Base-by-base conservation (phyloP, 2,888 invertebrate species). In the Xestia c-nigrum region DNA sequence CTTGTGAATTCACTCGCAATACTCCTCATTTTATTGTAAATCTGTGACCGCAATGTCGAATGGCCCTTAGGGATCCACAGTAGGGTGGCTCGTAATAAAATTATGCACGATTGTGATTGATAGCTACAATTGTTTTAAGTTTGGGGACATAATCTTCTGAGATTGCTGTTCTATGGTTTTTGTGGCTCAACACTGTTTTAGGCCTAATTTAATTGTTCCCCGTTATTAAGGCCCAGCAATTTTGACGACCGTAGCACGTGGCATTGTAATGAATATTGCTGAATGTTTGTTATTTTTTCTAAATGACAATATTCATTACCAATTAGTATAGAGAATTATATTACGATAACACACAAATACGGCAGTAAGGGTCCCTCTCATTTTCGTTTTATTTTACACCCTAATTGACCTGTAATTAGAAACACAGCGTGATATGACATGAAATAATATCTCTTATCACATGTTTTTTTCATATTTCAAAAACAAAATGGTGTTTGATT, bases 41-140 rank as follows among this genome's bases (percentile, higher is more conserved):
- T 93, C 93, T 93, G 93, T 92, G 93, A 93, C 92, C 92, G 90
- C 91, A 92, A 89, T 92, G 91, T 91, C 89, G 89, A 91, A 89
- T 85, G 85, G 86, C 81, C 85, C 84, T 88, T 83, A 87, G 86
- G 86, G 88, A 77, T 85, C 85, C 85, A 81, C 86, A 76, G 76
- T 81, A 86, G 84, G 85, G 85, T 74, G 78, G 80, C 77, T 75
- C 72, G 81, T 90, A 90, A 91, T 90, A 90, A 89, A 89, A 90
- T 90, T 88, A 87, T 87, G 77, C 87, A 83, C 82, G 83, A 89
- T 89, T 87, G 88, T 86, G 88, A 85, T 87, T 83, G 84, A 88
- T 85, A 83, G 88, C 81, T 83, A 86, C 88, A 84, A 87, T 88
- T 88, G 87, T 88, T 88, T 87, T 79, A 78, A 74, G 76, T 72